Evolutionary conservation across 2,113 vertebrate species (phyloP).

Genomic region (Peromyscus californicus): DNA sequence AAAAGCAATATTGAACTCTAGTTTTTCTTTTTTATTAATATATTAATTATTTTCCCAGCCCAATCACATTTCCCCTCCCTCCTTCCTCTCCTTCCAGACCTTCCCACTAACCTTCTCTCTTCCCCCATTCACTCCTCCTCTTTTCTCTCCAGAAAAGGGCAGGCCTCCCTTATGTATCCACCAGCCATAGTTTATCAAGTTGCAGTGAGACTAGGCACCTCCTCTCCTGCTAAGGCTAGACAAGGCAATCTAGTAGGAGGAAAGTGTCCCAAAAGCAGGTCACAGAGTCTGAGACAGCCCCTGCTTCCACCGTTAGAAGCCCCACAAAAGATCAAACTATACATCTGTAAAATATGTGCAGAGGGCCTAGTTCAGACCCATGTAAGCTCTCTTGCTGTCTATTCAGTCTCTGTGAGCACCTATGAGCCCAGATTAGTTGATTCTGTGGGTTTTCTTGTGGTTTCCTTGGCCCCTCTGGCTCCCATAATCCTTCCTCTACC

Average conservation of each 20-base stretch:
- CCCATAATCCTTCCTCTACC: not conserved
- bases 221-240: not conserved
- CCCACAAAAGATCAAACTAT: not conserved
- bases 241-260: not conserved
- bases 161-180: not conserved
- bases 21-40: not conserved
- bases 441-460: not conserved
- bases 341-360: not conserved
- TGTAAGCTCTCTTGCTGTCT: not conserved
- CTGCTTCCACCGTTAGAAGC: not conserved
- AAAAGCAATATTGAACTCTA: not conserved
- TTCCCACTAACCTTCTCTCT: not conserved
- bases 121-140: not conserved
- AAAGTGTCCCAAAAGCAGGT: not conserved
- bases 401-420: not conserved
- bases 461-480: not conserved
- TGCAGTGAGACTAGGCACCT: not conserved
- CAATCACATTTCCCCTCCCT: not conserved
- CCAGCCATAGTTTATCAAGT: not conserved
- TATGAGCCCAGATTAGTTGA: not conserved
- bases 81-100: not conserved
- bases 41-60: not conserved
- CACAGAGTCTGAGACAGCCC: not conserved
- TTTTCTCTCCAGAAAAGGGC: not conserved
- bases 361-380: not conserved